A percentile compares a stretch with the other conserved stretches of the same genome.
Conservation (phyloP, 2,888 invertebrate species). For the Zeuzera pyrina region DNA sequence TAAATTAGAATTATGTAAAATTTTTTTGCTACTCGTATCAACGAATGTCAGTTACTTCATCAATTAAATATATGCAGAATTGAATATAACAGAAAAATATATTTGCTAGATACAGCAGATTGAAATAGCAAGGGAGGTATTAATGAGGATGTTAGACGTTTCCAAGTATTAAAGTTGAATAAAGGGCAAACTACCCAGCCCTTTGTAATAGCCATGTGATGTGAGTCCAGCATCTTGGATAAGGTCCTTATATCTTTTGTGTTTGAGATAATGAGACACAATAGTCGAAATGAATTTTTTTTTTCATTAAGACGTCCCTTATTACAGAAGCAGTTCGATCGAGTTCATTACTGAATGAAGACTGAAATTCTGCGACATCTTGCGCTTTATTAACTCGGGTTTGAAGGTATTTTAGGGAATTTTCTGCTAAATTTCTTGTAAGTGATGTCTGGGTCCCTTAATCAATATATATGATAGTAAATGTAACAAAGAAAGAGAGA, state of each 20-base stretch:
- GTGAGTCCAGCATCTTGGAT: constrained; percentile 28
- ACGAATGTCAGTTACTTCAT: too few species aligned
- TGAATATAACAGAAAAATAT: too few species aligned
- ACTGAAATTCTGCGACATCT: constrained; percentile 50
- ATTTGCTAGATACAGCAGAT: too few species aligned
- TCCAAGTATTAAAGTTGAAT: constrained; percentile 40
- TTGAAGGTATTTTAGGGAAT: neutral
- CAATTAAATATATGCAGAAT: too few species aligned
- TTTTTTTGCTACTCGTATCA: too few species aligned
- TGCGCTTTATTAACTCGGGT: constrained; percentile 41
- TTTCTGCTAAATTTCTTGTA: too few species aligned
- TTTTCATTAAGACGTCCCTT: constrained; percentile 46
- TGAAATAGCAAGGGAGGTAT: constrained; percentile 48
- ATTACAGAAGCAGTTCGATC: constrained; percentile 55
- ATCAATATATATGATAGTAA: too few species aligned
- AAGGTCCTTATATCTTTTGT: constrained; percentile 40
- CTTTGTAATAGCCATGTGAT: constrained; percentile 21
- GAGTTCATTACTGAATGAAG: constrained; percentile 38
- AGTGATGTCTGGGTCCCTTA: too few species aligned
- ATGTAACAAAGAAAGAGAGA: too few species aligned
- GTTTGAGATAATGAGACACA: constrained; percentile 40
- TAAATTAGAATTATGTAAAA: too few species aligned
- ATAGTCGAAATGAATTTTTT: constrained; percentile 23
- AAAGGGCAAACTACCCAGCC: constrained; percentile 26
- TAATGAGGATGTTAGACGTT: constrained; percentile 59